Evolutionary conservation across 1,140 invertebrate species (phyloP), one percentile per base, ranked within the genome.

Genomic region (Muscidifurax raptorellus): DNA sequence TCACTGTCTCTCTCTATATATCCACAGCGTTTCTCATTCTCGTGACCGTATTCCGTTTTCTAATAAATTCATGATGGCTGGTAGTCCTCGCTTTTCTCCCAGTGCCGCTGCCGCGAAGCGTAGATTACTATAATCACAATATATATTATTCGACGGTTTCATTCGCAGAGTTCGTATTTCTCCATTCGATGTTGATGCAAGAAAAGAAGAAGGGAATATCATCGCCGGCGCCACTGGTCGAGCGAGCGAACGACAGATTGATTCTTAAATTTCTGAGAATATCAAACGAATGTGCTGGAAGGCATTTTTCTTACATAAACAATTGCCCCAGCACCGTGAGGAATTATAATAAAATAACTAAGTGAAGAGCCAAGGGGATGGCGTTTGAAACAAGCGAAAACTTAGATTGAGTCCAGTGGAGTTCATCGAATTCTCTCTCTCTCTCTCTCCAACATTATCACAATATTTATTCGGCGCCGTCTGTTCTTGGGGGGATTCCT

Each of bases 1-100:
- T n/a, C n/a, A n/a, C n/a, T 85, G 74, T 79, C 82, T 83, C 69
- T 81, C 25, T 52, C 25, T 81, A 27, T 71, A 25, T 15, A 59
- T 69, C 40, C 44, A 9, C 28, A 1, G 27, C 40, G 30, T 66
- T 13, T 71, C 28, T 84, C 18, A 64, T 78, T 25, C 67, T 30
- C 7, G 47, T 36, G 64, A 80, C 25, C 28, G 72, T 74, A 32
- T 74, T 52, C n/a, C 32, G 32, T 32, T 36, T 36, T n/a, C 71
- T 74, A 74, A 32, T 67, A 36, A 80, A 67, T 80, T 67, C 59
- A 67, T 27, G 66, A 40, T 80, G 30, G n/a, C 18, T 28, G 18
- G 22, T 27, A 52, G 7, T 12, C 2, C 13, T 47, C 44, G 44
- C 10, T 13, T 5, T 52, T 5, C 47, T 52, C 47, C 47, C 47